These are phyloP conservation scores for Aleiodes alternator DNA, from an alignment of 2,888 invertebrate species.

Conservation along the genomic window DNA sequence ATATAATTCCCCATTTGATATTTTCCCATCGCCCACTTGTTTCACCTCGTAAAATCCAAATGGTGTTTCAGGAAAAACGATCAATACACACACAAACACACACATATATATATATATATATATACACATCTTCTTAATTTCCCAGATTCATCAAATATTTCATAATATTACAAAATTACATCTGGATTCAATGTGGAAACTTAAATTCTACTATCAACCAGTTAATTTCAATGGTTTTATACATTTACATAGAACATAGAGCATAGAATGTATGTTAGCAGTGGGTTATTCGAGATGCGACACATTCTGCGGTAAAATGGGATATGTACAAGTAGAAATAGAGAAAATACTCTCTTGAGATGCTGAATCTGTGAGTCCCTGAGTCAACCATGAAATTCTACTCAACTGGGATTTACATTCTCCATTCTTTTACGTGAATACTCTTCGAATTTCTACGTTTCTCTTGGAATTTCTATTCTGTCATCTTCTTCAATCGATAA, in stretches of 20 bases:
- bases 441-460: no score
- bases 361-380: conserved; percentile 1
- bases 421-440: not conserved
- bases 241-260: not conserved
- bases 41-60: not conserved
- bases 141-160: conserved; percentile 1
- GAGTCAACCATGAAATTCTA: conserved; percentile 20
- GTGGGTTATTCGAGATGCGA: not conserved
- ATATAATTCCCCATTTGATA: not conserved
- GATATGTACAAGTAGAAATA: not conserved
- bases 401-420: conserved; percentile 13
- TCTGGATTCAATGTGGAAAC: conserved; percentile 1
- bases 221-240: conserved; percentile 11
- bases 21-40: not conserved
- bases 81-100: not conserved
- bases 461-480: not conserved
- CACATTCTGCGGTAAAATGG: not conserved
- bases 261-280: not conserved
- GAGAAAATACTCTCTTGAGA: not conserved
- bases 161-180: no score
- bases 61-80: not conserved
- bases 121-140: not conserved
- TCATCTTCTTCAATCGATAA: not conserved
- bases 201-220: not conserved
- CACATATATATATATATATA: no score